Percentiles rank a stretch among this genome's conserved stretches.
phyloP scores from a whole-genome alignment of 1,140 invertebrate genomes.

The Drosophila willistoni region DNA sequence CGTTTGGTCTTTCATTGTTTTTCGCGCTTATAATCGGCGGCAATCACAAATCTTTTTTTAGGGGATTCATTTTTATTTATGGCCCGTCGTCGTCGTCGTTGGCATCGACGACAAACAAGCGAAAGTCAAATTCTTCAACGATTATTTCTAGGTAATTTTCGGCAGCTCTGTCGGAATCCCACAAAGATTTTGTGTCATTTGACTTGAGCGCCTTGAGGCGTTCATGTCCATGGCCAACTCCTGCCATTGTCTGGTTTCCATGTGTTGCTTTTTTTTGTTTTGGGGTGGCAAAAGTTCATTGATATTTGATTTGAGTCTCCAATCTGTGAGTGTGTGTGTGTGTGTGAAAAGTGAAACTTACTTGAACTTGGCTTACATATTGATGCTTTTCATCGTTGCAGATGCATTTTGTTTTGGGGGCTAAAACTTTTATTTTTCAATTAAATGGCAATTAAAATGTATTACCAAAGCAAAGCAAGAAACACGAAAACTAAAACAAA shows the following conservation, averaged over 20 bases:
- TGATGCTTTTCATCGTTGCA: slow-evolving; percentile 53
- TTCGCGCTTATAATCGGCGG: slow-evolving; percentile 76
- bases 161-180: slow-evolving; percentile 53
- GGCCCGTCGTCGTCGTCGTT: slow-evolving; percentile 35
- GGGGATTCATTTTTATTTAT: slow-evolving; percentile 72
- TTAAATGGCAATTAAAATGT: slow-evolving; percentile 78
- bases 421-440: slow-evolving; percentile 72
- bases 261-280: background rate
- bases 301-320: slow-evolving; percentile 35
- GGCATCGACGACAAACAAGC: slow-evolving; percentile 59
- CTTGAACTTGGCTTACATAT: slow-evolving; percentile 60
- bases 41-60: slow-evolving; percentile 75
- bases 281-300: slow-evolving; percentile 43
- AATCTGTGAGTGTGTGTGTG: slow-evolving; percentile 9
- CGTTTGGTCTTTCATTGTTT: slow-evolving; percentile 26
- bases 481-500: slow-evolving; percentile 28
- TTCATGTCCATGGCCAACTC: slow-evolving; percentile 32
- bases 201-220: slow-evolving; percentile 34
- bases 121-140: slow-evolving; percentile 79
- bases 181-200: slow-evolving; percentile 62
- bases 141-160: slow-evolving; percentile 73
- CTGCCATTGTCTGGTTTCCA: slow-evolving; percentile 59
- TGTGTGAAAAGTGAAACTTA: slow-evolving; percentile 52
- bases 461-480: slow-evolving; percentile 38
- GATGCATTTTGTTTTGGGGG: slow-evolving; percentile 29